phyloP scores from a whole-genome alignment of 2,888 invertebrate genomes.

The Morpho achilles region DNA sequence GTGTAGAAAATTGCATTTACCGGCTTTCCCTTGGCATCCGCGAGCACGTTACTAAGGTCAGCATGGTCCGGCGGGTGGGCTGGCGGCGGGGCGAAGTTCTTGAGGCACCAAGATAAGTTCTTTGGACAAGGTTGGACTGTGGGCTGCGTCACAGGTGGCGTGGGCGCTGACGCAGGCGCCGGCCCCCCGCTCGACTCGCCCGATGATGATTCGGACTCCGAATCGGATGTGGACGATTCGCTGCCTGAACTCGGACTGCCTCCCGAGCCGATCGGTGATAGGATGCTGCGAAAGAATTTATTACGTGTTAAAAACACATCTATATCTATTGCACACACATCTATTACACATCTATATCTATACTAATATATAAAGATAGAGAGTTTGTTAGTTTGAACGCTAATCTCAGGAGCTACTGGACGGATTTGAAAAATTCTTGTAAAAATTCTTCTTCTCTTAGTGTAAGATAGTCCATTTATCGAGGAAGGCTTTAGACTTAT shows the following conservation, averaged over 20 bases:
- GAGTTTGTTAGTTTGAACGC: too few relatives aligned
- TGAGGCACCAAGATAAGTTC: conserved; percentile 60
- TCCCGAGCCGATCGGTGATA: conserved; percentile 68
- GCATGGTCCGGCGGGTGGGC: conserved; percentile 58
- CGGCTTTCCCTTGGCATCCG: conserved; percentile 72
- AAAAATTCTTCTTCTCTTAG: too few relatives aligned
- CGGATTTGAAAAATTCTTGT: too few relatives aligned
- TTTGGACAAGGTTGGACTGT: conserved; percentile 42
- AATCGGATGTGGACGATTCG: conserved; percentile 81
- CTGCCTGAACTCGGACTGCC: conserved; percentile 71
- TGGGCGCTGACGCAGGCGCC: conserved; percentile 46
- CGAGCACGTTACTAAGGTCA: conserved; percentile 76
- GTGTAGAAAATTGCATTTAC: conserved; percentile 40
- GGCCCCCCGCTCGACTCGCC: conserved; percentile 56
- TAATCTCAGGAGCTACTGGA: too few relatives aligned
- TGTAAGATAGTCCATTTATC: too few relatives aligned
- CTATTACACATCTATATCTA: too few relatives aligned
- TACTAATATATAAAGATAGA: too few relatives aligned
- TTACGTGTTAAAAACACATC: background rate
- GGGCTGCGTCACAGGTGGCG: conserved; percentile 48
- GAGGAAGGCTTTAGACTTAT: too few relatives aligned
- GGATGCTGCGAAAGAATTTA: conserved; percentile 50
- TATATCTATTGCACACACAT: too few relatives aligned
- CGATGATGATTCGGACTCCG: conserved; percentile 80
- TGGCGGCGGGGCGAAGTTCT: conserved; percentile 64